Evolutionary conservation across 1,140 invertebrate species (phyloP), one percentile per base, ranked within the genome.

Genomic region (Drosophila saltans): DNA sequence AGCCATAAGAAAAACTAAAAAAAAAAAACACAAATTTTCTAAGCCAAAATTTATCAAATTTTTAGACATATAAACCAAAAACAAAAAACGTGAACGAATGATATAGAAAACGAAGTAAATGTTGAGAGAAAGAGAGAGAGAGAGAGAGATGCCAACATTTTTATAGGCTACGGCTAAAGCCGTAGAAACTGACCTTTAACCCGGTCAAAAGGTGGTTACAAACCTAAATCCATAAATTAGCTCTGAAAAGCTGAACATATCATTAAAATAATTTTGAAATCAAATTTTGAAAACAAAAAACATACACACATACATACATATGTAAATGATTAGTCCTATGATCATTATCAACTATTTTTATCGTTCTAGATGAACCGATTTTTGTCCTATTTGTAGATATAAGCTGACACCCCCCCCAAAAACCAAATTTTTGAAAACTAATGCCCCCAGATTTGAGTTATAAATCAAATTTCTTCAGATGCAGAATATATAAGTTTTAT

Each of bases 31-130:
- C 36, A 36, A 77, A 77, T 81, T 88, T 85, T 91, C 75, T 78
- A 91, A 91, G 86, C 86, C 86, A 90, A 90, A 90, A 90, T 90
- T 79, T 83, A 88, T 80, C 58, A 61, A 74, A 88, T 83, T 88
- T 80, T 88, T 88, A 90, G 82, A 86, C 72, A 72, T 75, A 76
- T 58, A 79, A 75, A 68, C 60, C 60, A 64, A 66, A 56, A 68
- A 21, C 11, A 36, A 70, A 69, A 45, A 56, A 78, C 60, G 45
- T 24, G 72, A 48, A 68, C 36, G 43, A 45, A 70, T n/a, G 33
- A 30, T 36, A 41, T 28, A 56, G 52, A 43, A 55, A 33, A 55
- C 26, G 45, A 64, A 67, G 30, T 45, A 40, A 69, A 61, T 59
- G 66, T 26, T 52, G 45, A 69, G 72, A 16, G 16, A 16, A 16